Percentiles rank a stretch among this genome's conserved stretches.
Evolutionary conservation across 2,113 vertebrate species (phyloP).

Genomic region (Sebastes schlegelii): DNA sequence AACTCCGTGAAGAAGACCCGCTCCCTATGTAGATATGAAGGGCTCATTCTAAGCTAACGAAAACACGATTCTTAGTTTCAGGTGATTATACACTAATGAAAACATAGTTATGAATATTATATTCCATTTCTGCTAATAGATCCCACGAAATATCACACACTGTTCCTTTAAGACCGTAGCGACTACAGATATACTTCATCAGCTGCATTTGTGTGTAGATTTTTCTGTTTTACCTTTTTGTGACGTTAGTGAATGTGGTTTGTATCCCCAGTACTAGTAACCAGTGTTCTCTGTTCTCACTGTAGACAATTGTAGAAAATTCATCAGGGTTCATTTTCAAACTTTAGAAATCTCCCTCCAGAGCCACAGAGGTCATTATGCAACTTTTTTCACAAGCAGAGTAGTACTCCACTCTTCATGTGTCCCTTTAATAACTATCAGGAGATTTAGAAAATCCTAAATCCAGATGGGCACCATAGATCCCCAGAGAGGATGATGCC

Average conservation of each 20-base stretch:
- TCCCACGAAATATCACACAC: no score
- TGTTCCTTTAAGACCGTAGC: not conserved
- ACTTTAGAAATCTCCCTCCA: not conserved
- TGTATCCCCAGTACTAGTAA: not conserved
- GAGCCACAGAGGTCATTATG: not conserved
- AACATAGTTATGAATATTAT: no score
- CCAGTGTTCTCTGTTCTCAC: not conserved
- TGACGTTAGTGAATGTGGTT: not conserved
- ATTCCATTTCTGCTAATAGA: no score
- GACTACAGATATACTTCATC: not conserved
- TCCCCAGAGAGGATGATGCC: not conserved
- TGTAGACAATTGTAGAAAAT: not conserved
- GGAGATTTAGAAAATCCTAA: not conserved
- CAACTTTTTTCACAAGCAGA: not conserved
- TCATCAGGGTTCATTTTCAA: not conserved
- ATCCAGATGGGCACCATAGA: not conserved
- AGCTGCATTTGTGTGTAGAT: not conserved
- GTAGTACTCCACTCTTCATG: not conserved
- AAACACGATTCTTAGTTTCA: no score
- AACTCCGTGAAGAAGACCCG: no score
- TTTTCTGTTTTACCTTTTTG: not conserved
- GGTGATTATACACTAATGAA: no score
- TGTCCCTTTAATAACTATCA: not conserved
- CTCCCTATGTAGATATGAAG: no score
- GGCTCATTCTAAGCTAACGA: no score